phyloP scores from a whole-genome alignment of 2,113 vertebrate species.

The Misgurnus mizolepis region DNA sequence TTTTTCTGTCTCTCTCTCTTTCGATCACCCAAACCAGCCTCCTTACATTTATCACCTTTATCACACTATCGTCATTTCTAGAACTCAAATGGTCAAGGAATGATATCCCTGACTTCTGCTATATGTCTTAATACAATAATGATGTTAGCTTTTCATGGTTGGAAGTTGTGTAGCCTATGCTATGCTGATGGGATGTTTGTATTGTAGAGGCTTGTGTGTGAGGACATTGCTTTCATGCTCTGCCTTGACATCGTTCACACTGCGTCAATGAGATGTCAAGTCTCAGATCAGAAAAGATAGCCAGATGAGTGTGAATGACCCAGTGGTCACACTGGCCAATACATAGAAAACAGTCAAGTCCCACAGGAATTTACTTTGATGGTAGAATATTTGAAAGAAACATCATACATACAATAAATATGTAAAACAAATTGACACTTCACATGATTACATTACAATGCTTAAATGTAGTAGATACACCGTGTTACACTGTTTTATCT shows the following conservation, averaged over 20 bases:
- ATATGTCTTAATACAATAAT: conserved; percentile 1
- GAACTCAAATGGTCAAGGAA: background rate
- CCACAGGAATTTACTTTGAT: too few species aligned
- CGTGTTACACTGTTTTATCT: too few species aligned
- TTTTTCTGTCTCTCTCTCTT: background rate
- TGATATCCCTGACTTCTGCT: conserved; percentile 10
- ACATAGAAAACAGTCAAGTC: background rate
- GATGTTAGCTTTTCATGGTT: background rate
- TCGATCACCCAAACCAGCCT: background rate
- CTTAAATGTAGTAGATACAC: too few species aligned
- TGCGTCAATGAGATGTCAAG: conserved; percentile 29
- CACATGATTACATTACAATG: too few species aligned
- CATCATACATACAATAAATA: too few species aligned
- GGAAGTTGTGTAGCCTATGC: background rate
- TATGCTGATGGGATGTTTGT: conserved; percentile 10
- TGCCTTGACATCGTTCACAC: conserved; percentile 19
- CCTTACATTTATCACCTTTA: conserved; percentile 16
- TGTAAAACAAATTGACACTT: too few species aligned
- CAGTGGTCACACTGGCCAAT: background rate
- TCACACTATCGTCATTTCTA: background rate
- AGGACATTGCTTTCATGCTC: background rate
- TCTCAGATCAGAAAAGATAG: conserved; percentile 9
- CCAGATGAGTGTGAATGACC: background rate
- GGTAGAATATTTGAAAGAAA: too few species aligned
- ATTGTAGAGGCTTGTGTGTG: conserved; percentile 2